A percentile compares a stretch with the other conserved stretches of the same genome.
Evolutionary conservation across 2,797 vertebrate genomes (phyloP).

Genomic region (Cirrhinus mrigala): DNA sequence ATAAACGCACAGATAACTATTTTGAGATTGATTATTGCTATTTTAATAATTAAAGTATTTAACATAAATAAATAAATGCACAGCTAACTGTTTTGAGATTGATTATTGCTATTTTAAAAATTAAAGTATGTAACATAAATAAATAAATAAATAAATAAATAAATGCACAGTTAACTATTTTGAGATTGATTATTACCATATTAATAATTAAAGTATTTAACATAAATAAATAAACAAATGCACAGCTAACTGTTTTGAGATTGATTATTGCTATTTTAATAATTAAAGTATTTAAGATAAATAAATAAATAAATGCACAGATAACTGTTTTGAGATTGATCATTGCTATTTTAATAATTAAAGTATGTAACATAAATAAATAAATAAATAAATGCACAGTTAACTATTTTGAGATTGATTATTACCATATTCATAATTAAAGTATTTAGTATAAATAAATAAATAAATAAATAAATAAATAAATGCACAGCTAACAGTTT

Average conservation of each 20-base stretch:
- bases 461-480: too few relatives aligned
- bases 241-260: background rate
- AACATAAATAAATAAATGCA: background rate
- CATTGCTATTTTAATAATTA: background rate
- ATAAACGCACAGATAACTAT: too few relatives aligned
- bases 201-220: background rate
- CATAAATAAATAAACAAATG: background rate
- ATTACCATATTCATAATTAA: background rate
- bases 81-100: background rate
- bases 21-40: background rate
- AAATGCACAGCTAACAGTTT: too few relatives aligned
- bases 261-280: background rate
- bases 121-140: background rate
- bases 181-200: background rate
- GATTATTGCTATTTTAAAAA: background rate
- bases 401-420: background rate
- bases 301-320: too few relatives aligned
- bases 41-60: background rate
- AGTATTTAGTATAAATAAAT: background rate
- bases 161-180: background rate
- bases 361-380: background rate
- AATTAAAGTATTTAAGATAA: background rate
- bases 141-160: too few relatives aligned
- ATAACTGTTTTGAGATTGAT: background rate
- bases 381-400: too few relatives aligned